These are phyloP conservation scores for Alviniconcha marisindica DNA, from an alignment of 1,140 invertebrate species.

Conservation along the genomic window DNA sequence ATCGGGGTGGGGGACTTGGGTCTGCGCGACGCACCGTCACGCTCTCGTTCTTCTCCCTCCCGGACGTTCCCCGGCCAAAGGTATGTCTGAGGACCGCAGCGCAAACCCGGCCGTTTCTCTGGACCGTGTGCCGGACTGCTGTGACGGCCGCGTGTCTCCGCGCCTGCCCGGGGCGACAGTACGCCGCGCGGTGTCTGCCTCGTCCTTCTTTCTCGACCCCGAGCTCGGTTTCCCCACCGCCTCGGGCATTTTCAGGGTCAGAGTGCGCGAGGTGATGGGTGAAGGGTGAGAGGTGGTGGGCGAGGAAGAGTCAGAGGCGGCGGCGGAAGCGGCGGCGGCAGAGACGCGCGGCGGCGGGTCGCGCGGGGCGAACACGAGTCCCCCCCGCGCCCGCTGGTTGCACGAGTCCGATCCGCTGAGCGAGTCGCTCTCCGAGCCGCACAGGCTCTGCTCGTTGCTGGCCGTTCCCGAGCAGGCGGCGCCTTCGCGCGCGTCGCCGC, in stretches of 20 bases:
- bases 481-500: conserved; percentile 15
- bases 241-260: conserved; percentile 26
- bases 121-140: not conserved
- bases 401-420: conserved; percentile 17
- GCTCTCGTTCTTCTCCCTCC: too few relatives aligned
- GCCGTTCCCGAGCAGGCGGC: not conserved
- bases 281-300: not conserved
- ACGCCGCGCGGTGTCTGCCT: not conserved
- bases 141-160: too few relatives aligned
- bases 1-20: not conserved
- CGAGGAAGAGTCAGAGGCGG: not conserved
- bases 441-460: conserved; percentile 30
- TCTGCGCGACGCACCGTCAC: too few relatives aligned
- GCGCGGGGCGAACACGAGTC: not conserved
- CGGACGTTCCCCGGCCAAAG: too few relatives aligned
- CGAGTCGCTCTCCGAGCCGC: conserved; percentile 31
- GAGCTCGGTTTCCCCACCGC: not conserved
- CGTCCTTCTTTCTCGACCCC: not conserved
- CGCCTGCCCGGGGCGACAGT: not conserved
- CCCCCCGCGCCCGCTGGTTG: not conserved
- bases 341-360: not conserved
- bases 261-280: not conserved
- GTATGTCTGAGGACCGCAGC: too few relatives aligned
- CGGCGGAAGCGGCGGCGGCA: not conserved
- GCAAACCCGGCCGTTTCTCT: too few relatives aligned